Conservation (phyloP, 2,888 invertebrate species). For the Zootermopsis nevadensis region DNA sequence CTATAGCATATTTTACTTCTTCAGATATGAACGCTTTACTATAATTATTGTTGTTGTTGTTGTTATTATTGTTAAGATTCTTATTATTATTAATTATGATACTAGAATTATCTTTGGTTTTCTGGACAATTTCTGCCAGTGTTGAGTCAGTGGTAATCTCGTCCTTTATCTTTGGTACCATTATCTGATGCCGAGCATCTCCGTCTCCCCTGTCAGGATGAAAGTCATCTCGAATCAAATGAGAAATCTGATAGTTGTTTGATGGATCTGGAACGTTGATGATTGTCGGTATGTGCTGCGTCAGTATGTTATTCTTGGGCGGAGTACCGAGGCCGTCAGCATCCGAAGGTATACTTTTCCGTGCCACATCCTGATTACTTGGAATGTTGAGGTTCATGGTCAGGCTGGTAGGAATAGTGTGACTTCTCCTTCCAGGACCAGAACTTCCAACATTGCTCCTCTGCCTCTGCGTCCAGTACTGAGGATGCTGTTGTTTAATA, state of each 20-base stretch:
- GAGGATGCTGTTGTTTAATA: constrained; percentile 93
- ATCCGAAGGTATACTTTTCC: not conserved
- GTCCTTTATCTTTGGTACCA: constrained; percentile 36
- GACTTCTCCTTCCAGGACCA: constrained; percentile 65
- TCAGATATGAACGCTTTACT: constrained; percentile 66
- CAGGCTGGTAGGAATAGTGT: constrained; percentile 59
- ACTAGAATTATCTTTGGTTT: constrained; percentile 53
- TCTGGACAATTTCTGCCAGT: constrained; percentile 46
- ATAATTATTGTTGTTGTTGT: constrained; percentile 46
- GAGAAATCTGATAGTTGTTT: constrained; percentile 26
- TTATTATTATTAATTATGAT: constrained; percentile 40
- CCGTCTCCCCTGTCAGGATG: not conserved
- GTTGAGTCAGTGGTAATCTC: constrained; percentile 50
- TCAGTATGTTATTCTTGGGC: not conserved
- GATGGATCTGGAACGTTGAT: constrained; percentile 35
- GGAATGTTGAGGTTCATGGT: not conserved
- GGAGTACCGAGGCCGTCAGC: not conserved
- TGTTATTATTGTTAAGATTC: too few relatives aligned
- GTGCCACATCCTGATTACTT: not conserved
- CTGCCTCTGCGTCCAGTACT: constrained; percentile 86
- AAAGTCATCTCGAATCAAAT: constrained; percentile 10
- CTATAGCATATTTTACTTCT: constrained; percentile 81
- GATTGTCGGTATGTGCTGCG: constrained; percentile 2
- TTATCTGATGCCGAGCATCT: not conserved
- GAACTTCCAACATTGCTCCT: constrained; percentile 69